phyloP scores from a whole-genome alignment of 2,888 invertebrate genomes.

The Ophonus ardosiacus region DNA sequence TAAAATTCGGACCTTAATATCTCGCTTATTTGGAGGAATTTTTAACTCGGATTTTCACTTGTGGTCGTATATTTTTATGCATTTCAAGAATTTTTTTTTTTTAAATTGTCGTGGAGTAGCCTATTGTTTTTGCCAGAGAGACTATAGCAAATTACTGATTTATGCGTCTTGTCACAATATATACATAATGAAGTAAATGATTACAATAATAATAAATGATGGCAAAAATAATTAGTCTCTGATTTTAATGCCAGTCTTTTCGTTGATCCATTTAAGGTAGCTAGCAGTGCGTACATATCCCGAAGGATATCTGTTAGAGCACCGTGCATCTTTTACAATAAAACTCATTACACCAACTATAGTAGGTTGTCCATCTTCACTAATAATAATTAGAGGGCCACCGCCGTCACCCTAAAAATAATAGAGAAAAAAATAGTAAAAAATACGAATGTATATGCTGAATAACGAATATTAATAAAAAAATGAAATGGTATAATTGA shows the following conservation, averaged over 20 bases:
- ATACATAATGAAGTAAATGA: no score
- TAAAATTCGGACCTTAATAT: no score
- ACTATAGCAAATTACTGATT: no score
- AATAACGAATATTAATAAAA: no score
- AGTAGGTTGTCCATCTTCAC: conserved; percentile 61
- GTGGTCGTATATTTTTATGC: no score
- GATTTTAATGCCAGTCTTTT: conserved; percentile 27
- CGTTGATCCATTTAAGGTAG: conserved; percentile 69
- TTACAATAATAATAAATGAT: not conserved
- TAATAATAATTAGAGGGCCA: conserved; percentile 69
- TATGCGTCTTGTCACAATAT: no score
- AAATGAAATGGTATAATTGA: no score
- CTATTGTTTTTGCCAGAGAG: no score
- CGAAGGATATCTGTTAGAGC: conserved; percentile 69
- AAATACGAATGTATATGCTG: not conserved
- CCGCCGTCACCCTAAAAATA: conserved; percentile 71
- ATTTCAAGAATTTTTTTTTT: no score
- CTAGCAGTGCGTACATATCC: conserved; percentile 69
- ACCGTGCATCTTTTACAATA: conserved; percentile 69
- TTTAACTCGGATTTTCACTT: no score
- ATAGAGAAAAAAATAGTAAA: not conserved
- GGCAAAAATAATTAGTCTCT: not conserved
- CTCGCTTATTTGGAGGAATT: no score
- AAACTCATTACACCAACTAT: conserved; percentile 71
- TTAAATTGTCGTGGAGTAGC: no score